Percentiles rank a stretch among this genome's conserved stretches.
phyloP scores from a whole-genome alignment of 2,888 invertebrate genomes.

The Brassicogethes aeneus region DNA sequence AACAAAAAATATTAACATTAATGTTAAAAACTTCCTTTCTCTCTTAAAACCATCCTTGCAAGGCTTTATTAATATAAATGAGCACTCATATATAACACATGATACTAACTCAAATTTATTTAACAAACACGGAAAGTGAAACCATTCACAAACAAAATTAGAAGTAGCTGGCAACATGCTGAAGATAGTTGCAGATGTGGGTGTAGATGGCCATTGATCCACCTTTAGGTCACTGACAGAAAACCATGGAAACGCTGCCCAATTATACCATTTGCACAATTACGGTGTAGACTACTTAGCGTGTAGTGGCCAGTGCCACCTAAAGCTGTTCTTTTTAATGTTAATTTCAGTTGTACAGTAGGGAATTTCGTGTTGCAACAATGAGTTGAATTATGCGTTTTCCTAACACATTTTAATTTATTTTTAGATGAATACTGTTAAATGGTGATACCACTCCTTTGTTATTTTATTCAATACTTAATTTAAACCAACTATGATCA shows the following conservation, averaged over 20 bases:
- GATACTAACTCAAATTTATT: neutral
- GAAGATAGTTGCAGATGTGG: constrained; percentile 4
- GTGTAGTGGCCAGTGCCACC: neutral
- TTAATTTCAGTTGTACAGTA: neutral
- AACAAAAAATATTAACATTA: too few relatives aligned
- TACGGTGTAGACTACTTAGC: too few relatives aligned
- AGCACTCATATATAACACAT: neutral
- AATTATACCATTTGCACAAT: constrained; percentile 7
- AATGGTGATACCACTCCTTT: too few relatives aligned
- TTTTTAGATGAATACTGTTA: too few relatives aligned
- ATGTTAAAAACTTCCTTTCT: too few relatives aligned
- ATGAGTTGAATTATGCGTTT: too few relatives aligned
- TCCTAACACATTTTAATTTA: too few relatives aligned
- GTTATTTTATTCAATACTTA: too few relatives aligned
- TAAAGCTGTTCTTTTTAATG: neutral
- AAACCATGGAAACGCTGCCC: constrained; percentile 14
- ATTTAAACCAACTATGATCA: too few relatives aligned
- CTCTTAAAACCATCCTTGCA: too few relatives aligned
- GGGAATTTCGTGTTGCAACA: too few relatives aligned
- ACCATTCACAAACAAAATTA: constrained; percentile 6
- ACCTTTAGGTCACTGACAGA: constrained; percentile 21
- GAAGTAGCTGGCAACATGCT: constrained; percentile 2
- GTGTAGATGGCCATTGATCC: constrained; percentile 18
- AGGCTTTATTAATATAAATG: too few relatives aligned
- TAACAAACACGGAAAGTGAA: constrained; percentile 8